Base-by-base conservation (phyloP, 1,140 invertebrate species). In the Episyrphus balteatus region DNA sequence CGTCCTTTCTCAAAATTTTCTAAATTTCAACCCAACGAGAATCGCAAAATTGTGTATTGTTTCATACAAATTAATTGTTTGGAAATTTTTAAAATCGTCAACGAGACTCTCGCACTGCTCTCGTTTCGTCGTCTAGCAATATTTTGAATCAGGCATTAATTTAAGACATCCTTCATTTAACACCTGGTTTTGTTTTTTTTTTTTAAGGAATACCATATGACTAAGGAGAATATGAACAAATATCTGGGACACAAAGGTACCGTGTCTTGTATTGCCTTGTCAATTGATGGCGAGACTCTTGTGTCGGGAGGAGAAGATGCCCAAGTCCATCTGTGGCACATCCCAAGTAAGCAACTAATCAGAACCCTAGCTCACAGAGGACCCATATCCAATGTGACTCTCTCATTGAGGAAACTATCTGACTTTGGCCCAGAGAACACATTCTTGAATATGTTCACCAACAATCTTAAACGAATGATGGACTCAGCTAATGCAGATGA, bases 281-380 rank as follows among this genome's bases (percentile, higher is more conserved):
- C 86, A 14, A 51, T 79, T 12, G 81, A 84, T 68, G 81, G 81
- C 8, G 70, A 69, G 8, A 73, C 75, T 11, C 62, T 94, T 11
- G 63, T 87, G 7, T 88, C 88, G 0, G 88, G 83, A 0, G 82
- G 82, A 1, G 72, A 76, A 48, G 87, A 89, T 71, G 74, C 76
- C 19, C 75, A 72, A 47, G 79, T 91, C 1, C 78, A 82, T 52
- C 56, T 91, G 18, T 93, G 89, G 88, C 80, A 92, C 54, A 78
- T 90, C 32, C 58, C 59, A 30, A 89, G 84, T 60, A 68, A 75
- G 38, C 84, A 89, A 56, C 77, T 83, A 43, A 66, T 86, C 11
- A 76, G 78, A 51, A 81, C 74, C 11, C 71, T 92, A 19, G 66
- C 70, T 17, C 82, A 86, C 52, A 86, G 84, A 66, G 85, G 83